Evolutionary conservation across 2,797 vertebrate genomes (phyloP), one percentile per base, ranked within the genome.

Genomic region (Amazonetta brasiliensis): DNA sequence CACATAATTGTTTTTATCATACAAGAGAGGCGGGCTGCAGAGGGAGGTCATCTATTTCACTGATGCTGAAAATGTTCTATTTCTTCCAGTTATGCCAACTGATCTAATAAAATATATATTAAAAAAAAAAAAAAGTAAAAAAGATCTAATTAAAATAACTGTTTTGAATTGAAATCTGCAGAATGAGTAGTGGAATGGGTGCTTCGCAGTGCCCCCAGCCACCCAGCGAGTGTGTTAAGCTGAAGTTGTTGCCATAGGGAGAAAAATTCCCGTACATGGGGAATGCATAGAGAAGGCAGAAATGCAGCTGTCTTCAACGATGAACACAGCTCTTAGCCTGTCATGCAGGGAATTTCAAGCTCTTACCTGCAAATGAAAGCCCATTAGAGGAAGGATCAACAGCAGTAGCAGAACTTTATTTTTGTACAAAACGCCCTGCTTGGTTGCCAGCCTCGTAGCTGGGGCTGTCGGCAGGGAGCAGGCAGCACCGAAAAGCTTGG

Each of bases 231-330:
- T 1, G 1, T 0, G 0, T 20, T 6, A 4, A 69, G 50, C 73
- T 66, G 63, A 28, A 81, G 30, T 14, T 69, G 2, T 59, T 52
- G 74, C 18, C 8, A 1, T 0, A 13, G 41, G 56, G 21, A 60
- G 41, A n/a, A 54, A 30, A 30, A 3, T 26, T 43, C 37, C 5
- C 5, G 35, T 2, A 5, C 1, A 25, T 2, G 26, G 12, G 64
- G 11, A 56, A 28, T 4, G 33, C 52, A 35, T 13, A 19, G 3
- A 43, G 21, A 75, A 73, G 64, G 56, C 50, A 39, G 31, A 28
- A 64, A 69, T 1, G 0, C n/a, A 11, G 33, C 30, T 1, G 0
- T 5, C 31, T 23, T 39, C 35, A 58, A 5, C 0, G 0, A 37
- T 4, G 50, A 74, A 26, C 35, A 56, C n/a, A 52, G 58, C n/a